Evolutionary conservation across 2,113 vertebrate genomes (phyloP), one percentile per base, ranked within the genome.

Genomic region (Varanus salvator): DNA sequence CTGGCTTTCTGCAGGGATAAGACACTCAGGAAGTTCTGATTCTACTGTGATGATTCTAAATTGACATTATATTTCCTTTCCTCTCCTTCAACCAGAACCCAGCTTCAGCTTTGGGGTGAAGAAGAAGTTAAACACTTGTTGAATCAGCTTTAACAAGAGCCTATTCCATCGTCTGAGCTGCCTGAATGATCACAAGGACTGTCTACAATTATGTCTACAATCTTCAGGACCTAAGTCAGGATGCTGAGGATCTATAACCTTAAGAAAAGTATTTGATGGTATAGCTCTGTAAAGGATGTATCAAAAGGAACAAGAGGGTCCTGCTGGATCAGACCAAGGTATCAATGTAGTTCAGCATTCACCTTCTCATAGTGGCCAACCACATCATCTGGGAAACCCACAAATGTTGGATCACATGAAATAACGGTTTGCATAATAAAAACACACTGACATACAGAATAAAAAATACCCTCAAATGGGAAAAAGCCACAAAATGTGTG

Each of bases 401-500:
- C 60, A 64, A 64, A 80, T 54, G 21, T 9, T 77, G 90, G 69
- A 80, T 90, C 86, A 50, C 23, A 21, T 87, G 91, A 91, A 85
- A 78, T 86, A 72, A 80, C 15, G 27, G 52, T 3, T 89, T 89
- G 64, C 52, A 31, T 66, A 92, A 54, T 34, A 14, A 11, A 71
- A n/a, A 52, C 25, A 84, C 15, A 23, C 25, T 71, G 66, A 52
- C 52, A 23, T 11, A 27, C 8, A 44, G 34, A 11, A 14, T n/a
- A 66, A 27, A 80, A 93, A 88, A 86, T 89, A 89, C 85, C 15
- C 34, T 3, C 48, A 90, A 78, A 82, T 48, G 84, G 90, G 85
- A 88, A 66, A 6, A 90, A 83, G 21, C 29, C 66, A 0, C 2
- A 52, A 71, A 48, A 44, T 8, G 7, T 0, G 0, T 21, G 11